Conservation (phyloP, 2,888 invertebrate genomes). For the Acleris literana region DNA sequence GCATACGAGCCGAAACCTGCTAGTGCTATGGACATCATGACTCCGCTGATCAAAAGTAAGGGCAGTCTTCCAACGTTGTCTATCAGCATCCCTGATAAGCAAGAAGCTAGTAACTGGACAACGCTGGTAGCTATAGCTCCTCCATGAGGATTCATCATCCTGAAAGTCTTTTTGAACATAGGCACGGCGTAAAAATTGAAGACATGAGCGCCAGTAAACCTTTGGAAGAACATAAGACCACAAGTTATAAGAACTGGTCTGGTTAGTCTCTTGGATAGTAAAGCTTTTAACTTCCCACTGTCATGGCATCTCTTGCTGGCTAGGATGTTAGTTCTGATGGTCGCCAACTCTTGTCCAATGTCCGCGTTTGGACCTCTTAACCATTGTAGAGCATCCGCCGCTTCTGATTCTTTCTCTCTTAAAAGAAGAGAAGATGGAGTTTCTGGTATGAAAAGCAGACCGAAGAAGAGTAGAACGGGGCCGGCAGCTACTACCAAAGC, state of each 20-base stretch:
- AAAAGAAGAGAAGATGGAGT: constrained; percentile 92
- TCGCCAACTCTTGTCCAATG: constrained; percentile 88
- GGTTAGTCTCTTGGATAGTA: constrained; percentile 73
- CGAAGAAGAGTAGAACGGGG: constrained; percentile 89
- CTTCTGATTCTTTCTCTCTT: constrained; percentile 89
- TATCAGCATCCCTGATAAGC: constrained; percentile 91
- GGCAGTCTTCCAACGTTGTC: constrained; percentile 93
- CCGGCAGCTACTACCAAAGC: constrained; percentile 91
- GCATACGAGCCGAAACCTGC: constrained; percentile 93
- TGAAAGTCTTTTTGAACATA: constrained; percentile 92
- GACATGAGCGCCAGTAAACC: constrained; percentile 91
- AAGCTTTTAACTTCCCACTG: constrained; percentile 63
- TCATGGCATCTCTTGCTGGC: constrained; percentile 73
- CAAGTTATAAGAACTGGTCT: constrained; percentile 92
- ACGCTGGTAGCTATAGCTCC: constrained; percentile 93
- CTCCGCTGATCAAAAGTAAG: constrained; percentile 91
- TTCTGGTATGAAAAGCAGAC: constrained; percentile 92
- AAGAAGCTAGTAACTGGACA: constrained; percentile 92
- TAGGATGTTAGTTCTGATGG: constrained; percentile 87
- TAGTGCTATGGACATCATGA: constrained; percentile 92
- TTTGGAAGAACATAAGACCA: constrained; percentile 94
- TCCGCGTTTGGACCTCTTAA: constrained; percentile 90
- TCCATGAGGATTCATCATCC: constrained; percentile 90
- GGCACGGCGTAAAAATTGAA: constrained; percentile 93
- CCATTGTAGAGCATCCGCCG: constrained; percentile 90